Conservation (phyloP, 2,888 invertebrate species). For the Aplocera efformata region DNA sequence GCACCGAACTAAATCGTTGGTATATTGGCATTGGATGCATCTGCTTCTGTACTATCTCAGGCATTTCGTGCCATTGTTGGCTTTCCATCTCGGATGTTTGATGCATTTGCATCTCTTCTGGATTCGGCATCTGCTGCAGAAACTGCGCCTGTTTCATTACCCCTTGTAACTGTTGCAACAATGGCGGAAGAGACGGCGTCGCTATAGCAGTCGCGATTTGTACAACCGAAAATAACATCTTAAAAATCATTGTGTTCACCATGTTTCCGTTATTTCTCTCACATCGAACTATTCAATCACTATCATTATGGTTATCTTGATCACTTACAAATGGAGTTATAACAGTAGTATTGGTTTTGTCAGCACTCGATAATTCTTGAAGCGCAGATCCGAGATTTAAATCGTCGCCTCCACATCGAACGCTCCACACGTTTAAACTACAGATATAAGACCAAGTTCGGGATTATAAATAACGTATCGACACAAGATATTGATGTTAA, state of each 20-base stretch:
- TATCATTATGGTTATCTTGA: not conserved
- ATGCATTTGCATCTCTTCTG: slow-evolving; percentile 30
- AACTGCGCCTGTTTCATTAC: slow-evolving; percentile 23
- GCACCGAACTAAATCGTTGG: not conserved
- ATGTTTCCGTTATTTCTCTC: not conserved
- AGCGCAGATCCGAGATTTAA: too few relatives aligned
- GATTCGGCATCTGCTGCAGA: slow-evolving; percentile 23
- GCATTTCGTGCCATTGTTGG: slow-evolving; percentile 10
- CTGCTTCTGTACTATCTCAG: slow-evolving; percentile 18
- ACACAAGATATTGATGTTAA: slow-evolving; percentile 3
- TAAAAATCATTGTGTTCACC: slow-evolving; percentile 27
- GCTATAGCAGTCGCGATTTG: slow-evolving; percentile 32
- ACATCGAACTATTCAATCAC: not conserved
- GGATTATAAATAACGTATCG: slow-evolving; percentile 5
- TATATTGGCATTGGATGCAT: slow-evolving; percentile 10
- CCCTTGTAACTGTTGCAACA: slow-evolving; percentile 32
- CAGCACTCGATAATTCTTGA: too few relatives aligned
- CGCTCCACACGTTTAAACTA: too few relatives aligned
- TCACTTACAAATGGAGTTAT: too few relatives aligned
- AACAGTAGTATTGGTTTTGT: too few relatives aligned
- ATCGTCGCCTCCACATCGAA: too few relatives aligned
- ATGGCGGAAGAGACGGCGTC: slow-evolving; percentile 44
- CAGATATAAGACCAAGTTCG: too few relatives aligned
- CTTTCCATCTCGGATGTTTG: too few relatives aligned
- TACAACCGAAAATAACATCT: slow-evolving; percentile 32